Evolutionary conservation across 2,113 vertebrate species (phyloP).

Genomic region (Crotalus viridis): DNA sequence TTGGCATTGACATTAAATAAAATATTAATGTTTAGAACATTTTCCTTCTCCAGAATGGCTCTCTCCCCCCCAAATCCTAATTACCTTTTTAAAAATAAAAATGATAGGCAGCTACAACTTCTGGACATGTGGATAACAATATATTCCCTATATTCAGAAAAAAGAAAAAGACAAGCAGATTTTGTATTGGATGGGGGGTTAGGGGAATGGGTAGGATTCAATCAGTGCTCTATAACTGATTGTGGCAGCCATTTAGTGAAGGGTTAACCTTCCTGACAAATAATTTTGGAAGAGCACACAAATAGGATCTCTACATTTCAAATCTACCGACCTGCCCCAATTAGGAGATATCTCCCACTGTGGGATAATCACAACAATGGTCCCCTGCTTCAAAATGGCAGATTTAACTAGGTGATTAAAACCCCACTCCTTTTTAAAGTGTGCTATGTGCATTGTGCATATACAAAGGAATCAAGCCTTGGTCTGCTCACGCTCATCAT

Average conservation of each 20-base stretch:
- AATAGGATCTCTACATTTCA: not conserved
- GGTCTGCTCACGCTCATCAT: not conserved
- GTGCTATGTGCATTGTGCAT: not conserved
- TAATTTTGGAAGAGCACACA: not conserved
- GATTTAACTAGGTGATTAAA: not conserved
- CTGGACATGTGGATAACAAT: not conserved
- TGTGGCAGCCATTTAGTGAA: not conserved
- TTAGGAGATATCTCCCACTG: not conserved
- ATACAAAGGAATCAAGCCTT: not conserved
- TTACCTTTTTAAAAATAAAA: not conserved
- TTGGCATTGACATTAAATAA: not conserved
- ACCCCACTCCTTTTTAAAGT: not conserved
- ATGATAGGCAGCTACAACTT: not conserved
- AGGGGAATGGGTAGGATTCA: not conserved
- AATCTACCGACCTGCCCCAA: not conserved
- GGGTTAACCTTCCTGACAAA: not conserved
- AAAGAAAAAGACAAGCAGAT: not conserved
- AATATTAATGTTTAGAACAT: not conserved
- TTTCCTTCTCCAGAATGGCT: not conserved
- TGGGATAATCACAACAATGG: not conserved
- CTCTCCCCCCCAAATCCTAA: not conserved
- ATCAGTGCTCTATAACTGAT: not conserved
- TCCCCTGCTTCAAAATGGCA: not conserved
- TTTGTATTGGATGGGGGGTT: not conserved
- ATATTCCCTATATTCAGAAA: not conserved